Conservation (phyloP, 1,140 invertebrate genomes). For the Whitmania pigra region DNA sequence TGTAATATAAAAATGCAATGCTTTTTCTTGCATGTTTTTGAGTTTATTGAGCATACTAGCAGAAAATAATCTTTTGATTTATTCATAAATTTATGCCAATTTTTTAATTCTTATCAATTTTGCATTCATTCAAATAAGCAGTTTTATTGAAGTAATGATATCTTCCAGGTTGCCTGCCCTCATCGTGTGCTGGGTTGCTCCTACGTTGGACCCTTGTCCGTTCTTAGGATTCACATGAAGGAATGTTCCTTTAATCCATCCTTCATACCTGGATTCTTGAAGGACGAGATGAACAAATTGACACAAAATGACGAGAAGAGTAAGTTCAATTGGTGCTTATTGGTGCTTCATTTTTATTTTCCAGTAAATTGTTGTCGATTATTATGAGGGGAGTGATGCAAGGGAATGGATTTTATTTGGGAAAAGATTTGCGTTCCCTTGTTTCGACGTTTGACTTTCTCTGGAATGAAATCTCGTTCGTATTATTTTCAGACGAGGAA, state of each 20-base stretch:
- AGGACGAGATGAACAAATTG: constrained; percentile 14
- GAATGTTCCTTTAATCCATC: constrained; percentile 32
- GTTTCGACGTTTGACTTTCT: neutral
- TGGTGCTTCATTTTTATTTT: too few relatives aligned
- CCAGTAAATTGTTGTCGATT: too few relatives aligned
- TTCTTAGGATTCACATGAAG: constrained; percentile 28
- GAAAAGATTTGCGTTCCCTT: neutral
- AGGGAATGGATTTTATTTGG: neutral
- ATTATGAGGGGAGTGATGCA: neutral
- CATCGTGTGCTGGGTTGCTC: constrained; percentile 29
- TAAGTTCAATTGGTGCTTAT: too few relatives aligned
- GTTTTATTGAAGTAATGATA: neutral
- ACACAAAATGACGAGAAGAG: neutral
- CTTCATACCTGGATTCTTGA: constrained; percentile 32
- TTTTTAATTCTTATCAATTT: neutral
- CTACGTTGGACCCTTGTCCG: constrained; percentile 28
- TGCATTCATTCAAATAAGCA: neutral
- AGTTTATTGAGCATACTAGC: neutral
- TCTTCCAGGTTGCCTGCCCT: constrained; percentile 32
- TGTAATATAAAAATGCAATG: neutral
- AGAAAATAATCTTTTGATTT: neutral
- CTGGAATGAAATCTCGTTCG: neutral
- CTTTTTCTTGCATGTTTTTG: constrained; percentile 1
- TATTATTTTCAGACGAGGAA: constrained; percentile 1
- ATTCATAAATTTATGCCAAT: neutral